Conservation (phyloP, 2,888 invertebrate genomes). For the Cosmia trapezina region DNA sequence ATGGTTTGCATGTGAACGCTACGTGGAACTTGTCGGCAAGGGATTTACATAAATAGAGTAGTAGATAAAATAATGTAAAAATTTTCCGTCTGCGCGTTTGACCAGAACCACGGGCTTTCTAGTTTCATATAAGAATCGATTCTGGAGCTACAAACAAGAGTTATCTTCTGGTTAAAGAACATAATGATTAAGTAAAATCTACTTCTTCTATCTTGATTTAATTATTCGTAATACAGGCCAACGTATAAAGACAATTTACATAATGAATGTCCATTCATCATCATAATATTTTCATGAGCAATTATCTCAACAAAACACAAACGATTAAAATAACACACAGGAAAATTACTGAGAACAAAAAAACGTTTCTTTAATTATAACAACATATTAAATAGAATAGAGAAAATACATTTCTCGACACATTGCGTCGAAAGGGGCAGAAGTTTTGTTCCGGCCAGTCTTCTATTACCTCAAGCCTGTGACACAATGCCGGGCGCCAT, state of each 20-base stretch:
- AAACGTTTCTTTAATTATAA: constrained; percentile 35
- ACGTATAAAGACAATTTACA: background rate
- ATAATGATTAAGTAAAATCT: background rate
- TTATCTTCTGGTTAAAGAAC: background rate
- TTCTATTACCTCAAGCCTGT: background rate
- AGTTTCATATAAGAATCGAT: background rate
- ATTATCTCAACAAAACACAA: constrained; percentile 22
- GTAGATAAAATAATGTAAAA: background rate
- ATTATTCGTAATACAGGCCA: background rate
- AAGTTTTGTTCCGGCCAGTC: constrained; percentile 7
- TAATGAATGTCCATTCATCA: background rate
- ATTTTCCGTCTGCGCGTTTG: background rate
- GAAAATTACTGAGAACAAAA: constrained; percentile 32
- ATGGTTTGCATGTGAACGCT: constrained; percentile 25
- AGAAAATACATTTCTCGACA: constrained; percentile 25
- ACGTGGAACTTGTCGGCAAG: constrained; percentile 13
- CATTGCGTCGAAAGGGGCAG: background rate
- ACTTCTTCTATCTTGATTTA: background rate
- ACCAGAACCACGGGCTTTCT: background rate
- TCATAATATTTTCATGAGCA: constrained; percentile 3
- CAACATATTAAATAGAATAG: constrained; percentile 26
- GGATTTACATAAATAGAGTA: constrained; percentile 28
- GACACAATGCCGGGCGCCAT: background rate
- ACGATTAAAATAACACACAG: constrained; percentile 6
- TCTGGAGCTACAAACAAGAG: background rate